phyloP scores from a whole-genome alignment of 2,888 invertebrate species.

The Dicyrtoma fusca region DNA sequence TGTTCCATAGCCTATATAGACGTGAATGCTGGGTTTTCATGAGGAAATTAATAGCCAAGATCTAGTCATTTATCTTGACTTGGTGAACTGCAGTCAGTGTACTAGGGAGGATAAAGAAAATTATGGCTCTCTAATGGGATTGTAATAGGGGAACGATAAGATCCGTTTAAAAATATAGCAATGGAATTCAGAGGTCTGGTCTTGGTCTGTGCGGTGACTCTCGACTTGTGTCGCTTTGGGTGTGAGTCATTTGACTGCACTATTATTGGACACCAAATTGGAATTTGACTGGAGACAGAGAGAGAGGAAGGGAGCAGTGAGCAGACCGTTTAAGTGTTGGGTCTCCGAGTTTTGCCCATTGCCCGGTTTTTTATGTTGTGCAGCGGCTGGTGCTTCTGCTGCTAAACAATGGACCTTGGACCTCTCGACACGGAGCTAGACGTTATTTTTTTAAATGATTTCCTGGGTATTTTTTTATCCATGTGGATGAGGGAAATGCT shows the following conservation, averaged over 20 bases:
- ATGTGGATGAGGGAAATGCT: conserved; percentile 24
- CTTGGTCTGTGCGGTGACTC: too few relatives aligned
- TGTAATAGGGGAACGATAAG: conserved; percentile 28
- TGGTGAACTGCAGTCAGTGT: conserved; percentile 19
- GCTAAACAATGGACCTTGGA: too few relatives aligned
- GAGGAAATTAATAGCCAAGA: conserved; percentile 30
- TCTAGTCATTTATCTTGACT: conserved; percentile 27
- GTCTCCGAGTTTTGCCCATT: neutral
- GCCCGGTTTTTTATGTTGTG: neutral
- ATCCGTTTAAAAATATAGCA: conserved; percentile 24
- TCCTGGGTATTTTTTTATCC: conserved; percentile 18
- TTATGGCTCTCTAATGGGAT: conserved; percentile 32
- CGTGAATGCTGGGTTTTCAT: conserved; percentile 1
- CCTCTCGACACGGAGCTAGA: conserved; percentile 1
- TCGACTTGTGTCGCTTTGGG: neutral
- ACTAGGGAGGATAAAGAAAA: conserved; percentile 19
- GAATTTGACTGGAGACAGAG: conserved; percentile 13
- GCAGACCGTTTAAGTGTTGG: conserved; percentile 3
- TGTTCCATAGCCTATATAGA: neutral
- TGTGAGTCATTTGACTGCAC: conserved; percentile 9
- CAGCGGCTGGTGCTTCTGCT: too few relatives aligned
- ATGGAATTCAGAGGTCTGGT: conserved; percentile 19
- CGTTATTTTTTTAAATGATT: conserved; percentile 30
- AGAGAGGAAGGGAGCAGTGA: neutral
- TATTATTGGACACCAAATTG: conserved; percentile 11